These are phyloP conservation scores for Aeoliscus strigatus DNA, from an alignment of 2,797 vertebrate genomes.

Conservation along the genomic window DNA sequence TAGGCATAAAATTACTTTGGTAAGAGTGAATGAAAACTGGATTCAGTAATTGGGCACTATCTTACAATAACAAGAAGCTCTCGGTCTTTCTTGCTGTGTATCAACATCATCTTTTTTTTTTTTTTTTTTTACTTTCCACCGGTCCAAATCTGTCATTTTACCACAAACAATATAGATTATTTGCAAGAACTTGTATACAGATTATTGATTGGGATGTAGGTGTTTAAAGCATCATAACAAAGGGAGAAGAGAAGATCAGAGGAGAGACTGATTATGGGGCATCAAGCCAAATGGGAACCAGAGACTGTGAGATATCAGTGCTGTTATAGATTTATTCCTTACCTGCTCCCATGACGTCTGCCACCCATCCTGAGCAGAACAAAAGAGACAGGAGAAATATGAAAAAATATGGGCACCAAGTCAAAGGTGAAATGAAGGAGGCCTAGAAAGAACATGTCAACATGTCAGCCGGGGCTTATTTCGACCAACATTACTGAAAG, in stretches of 20 bases:
- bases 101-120: no score
- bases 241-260: conserved; percentile 14
- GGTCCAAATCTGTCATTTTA: no score
- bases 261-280: background rate
- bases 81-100: no score
- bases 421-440: conserved; percentile 59
- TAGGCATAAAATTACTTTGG: no score
- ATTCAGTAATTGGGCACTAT: no score
- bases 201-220: no score
- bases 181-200: no score
- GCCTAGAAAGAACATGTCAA: conserved; percentile 41
- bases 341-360: conserved; percentile 59
- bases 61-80: no score
- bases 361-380: conserved; percentile 50
- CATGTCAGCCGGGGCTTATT: conserved; percentile 69
- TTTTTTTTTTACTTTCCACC: no score
- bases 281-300: conserved; percentile 45
- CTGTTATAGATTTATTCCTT: conserved; percentile 64
- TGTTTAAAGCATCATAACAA: no score
- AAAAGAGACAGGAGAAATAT: conserved; percentile 41
- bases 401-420: conserved; percentile 49
- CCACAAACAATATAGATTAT: no score
- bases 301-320: conserved; percentile 64
- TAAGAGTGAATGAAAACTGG: no score
- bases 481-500: conserved; percentile 59